Base-by-base conservation (phyloP, 53 echinoderm and acorn worm species). In the Astropecten irregularis region DNA sequence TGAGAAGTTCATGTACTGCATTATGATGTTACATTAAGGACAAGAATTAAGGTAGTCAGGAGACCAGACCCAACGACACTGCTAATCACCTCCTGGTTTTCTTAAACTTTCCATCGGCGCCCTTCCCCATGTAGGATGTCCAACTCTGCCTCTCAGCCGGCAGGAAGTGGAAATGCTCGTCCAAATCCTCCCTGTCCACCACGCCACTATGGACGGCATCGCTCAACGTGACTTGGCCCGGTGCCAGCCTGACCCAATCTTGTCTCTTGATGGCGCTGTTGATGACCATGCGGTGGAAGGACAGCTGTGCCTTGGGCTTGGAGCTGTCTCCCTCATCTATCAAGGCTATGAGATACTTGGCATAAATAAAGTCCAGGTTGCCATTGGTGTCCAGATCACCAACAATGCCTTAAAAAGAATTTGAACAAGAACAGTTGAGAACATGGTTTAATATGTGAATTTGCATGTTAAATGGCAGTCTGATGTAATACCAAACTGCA, bases 101-200 rank as follows among this genome's bases (percentile, higher is more conserved):
- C 48, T 26, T 84, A 16, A 73, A 74, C 21, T 76, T 46, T 31
- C 76, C 81, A 32, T 79, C 68, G 1, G 44, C 87, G 15, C 20
- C 31, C 55, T 57, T 29, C 59, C 87, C 87, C 87, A 87, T 87
- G 20, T 81, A 87, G 18, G 33, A 32, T 8, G 55, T 54, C 87
- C 87, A 87, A 27, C 76, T 68, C 42, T 84, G 84, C 29, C 32
- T 40, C 38, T 70, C 33, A 0, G 69, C 58, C 21, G 84, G 84
- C 22, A 69, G 31, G 46, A 84, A 84, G 16, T 20, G 19, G 28
- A 84, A 84, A 28, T 84, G 84, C 28, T 57, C 42, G 1, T 37
- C 71, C 11, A 56, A 10, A 6, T 58, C 14, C 4, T 58, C 58
- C 11, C 32, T 28, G 28, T 56, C 32, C 4, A 79, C 63, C 18